A percentile compares a stretch with the other conserved stretches of the same genome.
Conservation (phyloP, 1,140 invertebrate genomes). For the Stegodyphus mimosarum region DNA sequence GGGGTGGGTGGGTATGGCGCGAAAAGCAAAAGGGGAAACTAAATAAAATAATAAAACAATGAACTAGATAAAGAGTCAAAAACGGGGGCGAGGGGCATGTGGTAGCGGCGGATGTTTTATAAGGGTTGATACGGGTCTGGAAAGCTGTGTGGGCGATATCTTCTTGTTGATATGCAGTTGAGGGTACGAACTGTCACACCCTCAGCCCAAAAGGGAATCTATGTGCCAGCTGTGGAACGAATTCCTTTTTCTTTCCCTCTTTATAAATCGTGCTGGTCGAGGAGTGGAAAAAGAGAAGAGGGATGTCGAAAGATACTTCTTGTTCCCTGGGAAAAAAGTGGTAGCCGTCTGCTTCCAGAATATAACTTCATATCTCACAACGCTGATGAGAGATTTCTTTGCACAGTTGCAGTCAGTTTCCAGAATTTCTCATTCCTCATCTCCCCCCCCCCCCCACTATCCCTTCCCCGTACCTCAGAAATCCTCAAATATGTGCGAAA, state of each 20-base stretch:
- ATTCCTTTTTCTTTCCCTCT: background rate
- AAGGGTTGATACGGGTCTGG: constrained; percentile 9
- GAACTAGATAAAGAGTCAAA: background rate
- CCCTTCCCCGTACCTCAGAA: too few relatives aligned
- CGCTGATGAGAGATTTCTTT: too few relatives aligned
- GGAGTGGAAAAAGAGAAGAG: background rate
- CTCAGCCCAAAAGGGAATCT: background rate
- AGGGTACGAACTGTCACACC: constrained; percentile 4
- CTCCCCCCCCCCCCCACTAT: too few relatives aligned
- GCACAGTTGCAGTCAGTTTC: too few relatives aligned
- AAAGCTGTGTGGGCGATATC: constrained; percentile 12
- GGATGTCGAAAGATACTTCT: background rate
- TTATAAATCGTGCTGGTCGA: constrained; percentile 7
- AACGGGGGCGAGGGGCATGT: background rate
- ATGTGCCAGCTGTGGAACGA: constrained; percentile 8
- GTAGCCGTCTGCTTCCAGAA: too few relatives aligned
- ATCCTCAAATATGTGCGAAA: too few relatives aligned
- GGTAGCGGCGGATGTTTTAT: constrained; percentile 4
- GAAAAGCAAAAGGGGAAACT: background rate
- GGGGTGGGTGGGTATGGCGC: background rate
- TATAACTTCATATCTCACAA: too few relatives aligned
- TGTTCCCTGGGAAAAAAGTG: background rate
- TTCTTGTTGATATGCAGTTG: constrained; percentile 1
- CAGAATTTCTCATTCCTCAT: too few relatives aligned
- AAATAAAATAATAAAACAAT: background rate